Percentiles rank a stretch among this genome's conserved stretches.
Conservation (phyloP, 2,797 vertebrate species). For the Sebastes matsubarae region DNA sequence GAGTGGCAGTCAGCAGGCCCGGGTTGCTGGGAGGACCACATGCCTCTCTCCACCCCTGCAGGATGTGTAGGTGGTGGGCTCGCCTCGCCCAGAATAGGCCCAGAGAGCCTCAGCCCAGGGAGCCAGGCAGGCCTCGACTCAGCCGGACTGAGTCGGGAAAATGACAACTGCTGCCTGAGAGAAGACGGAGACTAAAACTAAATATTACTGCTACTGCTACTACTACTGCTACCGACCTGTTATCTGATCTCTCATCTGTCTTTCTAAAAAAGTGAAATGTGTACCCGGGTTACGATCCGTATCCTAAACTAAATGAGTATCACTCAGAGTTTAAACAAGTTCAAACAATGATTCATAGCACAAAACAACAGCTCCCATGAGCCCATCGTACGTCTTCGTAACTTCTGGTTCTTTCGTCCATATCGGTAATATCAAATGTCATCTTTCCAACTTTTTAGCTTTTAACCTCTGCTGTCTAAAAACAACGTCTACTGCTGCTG, state of each 20-base stretch:
- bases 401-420: not conserved
- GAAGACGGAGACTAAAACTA: not conserved
- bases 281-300: not conserved
- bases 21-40: slow-evolving; percentile 79
- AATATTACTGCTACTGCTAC: not conserved
- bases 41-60: slow-evolving; percentile 88
- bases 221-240: too few relatives aligned
- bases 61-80: slow-evolving; percentile 85
- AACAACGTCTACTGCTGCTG: not conserved
- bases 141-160: slow-evolving; percentile 16
- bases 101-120: slow-evolving; percentile 67
- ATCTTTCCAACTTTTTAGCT: not conserved
- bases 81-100: slow-evolving; percentile 83
- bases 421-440: not conserved
- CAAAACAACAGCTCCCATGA: not conserved
- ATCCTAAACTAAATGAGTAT: not conserved
- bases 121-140: slow-evolving; percentile 66
- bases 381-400: not conserved
- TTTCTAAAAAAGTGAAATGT: not conserved
- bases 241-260: not conserved
- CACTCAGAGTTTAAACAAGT: not conserved
- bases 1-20: slow-evolving; percentile 78
- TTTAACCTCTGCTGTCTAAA: not conserved
- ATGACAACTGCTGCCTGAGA: slow-evolving; percentile 29
- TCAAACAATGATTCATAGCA: not conserved